Evolutionary conservation across 2,888 invertebrate genomes (phyloP).

Genomic region (Drosophila nr. perissopoda): DNA sequence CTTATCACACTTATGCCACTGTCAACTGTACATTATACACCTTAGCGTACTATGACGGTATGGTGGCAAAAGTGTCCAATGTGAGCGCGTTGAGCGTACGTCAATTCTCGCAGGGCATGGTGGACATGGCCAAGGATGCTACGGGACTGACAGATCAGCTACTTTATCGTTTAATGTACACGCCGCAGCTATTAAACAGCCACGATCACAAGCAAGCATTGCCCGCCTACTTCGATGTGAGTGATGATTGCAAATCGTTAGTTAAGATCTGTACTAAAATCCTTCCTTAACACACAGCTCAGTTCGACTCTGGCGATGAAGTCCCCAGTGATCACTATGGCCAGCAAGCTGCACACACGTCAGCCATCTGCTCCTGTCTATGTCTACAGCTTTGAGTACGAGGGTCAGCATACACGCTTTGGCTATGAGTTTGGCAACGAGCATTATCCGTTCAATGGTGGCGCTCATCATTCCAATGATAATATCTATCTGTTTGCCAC

Average conservation of each 20-base stretch:
- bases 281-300: conserved; percentile 53
- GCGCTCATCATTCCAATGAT: conserved; percentile 87
- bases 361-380: conserved; percentile 82
- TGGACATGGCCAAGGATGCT: conserved; percentile 59
- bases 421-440: conserved; percentile 84
- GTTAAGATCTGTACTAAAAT: not conserved
- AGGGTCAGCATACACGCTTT: conserved; percentile 84
- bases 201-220: conserved; percentile 84
- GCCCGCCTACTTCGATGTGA: conserved; percentile 86
- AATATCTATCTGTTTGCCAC: conserved; percentile 87
- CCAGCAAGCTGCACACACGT: conserved; percentile 69
- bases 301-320: conserved; percentile 83
- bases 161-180: conserved; percentile 84
- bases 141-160: conserved; percentile 79
- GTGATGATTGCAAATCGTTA: conserved; percentile 35
- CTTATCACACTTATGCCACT: not conserved
- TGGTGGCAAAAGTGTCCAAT: conserved; percentile 39
- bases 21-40: no score
- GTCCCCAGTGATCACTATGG: conserved; percentile 84
- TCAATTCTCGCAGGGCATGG: conserved; percentile 62
- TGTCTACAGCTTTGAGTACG: conserved; percentile 86
- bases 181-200: conserved; percentile 79
- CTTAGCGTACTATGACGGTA: conserved; percentile 60
- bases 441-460: conserved; percentile 86
- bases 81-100: conserved; percentile 68